These are phyloP conservation scores for Delichon dasypus DNA, from an alignment of 2,797 vertebrate genomes.

Conservation along the genomic window DNA sequence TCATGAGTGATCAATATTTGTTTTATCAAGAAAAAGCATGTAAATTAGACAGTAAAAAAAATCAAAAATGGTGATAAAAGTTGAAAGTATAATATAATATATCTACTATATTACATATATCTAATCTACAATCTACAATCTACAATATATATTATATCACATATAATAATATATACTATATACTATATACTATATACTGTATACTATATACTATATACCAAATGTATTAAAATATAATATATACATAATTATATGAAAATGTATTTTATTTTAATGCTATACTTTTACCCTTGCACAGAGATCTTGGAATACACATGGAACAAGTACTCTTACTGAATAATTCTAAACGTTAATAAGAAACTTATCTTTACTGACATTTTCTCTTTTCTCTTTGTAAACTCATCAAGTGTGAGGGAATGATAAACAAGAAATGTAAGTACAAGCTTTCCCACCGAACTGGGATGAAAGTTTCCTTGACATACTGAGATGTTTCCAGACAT, in stretches of 20 bases:
- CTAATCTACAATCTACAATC: too few relatives aligned
- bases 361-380: neutral
- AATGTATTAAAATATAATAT: too few relatives aligned
- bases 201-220: neutral
- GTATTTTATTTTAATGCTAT: neutral
- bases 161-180: too few relatives aligned
- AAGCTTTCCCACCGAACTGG: neutral
- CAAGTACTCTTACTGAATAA: neutral
- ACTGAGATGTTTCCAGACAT: neutral
- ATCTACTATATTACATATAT: too few relatives aligned
- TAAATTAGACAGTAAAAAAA: neutral
- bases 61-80: neutral
- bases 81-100: neutral
- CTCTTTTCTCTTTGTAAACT: neutral
- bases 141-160: too few relatives aligned
- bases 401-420: neutral
- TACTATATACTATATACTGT: too few relatives aligned
- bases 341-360: neutral
- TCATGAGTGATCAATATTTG: neutral
- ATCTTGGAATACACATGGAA: neutral
- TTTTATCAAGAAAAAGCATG: neutral
- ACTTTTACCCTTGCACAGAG: neutral
- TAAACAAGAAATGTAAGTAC: neutral
- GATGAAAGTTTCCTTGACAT: neutral
- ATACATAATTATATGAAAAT: neutral